Evolutionary conservation across 2,888 invertebrate genomes (phyloP).

Genomic region (Epirrhoe alternata): DNA sequence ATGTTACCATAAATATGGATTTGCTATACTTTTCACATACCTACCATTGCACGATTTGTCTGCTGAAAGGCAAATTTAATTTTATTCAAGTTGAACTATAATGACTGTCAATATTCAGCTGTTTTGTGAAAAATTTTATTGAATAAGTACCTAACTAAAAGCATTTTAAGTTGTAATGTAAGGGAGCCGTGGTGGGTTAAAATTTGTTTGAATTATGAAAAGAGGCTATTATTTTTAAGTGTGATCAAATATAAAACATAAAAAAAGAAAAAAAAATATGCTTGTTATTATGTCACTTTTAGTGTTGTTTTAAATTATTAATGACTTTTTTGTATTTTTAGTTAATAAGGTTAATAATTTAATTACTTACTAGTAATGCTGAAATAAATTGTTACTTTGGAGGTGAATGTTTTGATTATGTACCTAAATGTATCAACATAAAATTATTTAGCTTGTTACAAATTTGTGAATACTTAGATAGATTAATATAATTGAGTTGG

Average conservation of each 20-base stretch:
- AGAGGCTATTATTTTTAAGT: slow-evolving; percentile 2
- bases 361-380: not conserved
- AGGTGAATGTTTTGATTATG: too few species aligned
- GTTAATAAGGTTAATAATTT: not conserved
- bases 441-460: too few species aligned
- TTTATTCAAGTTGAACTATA: too few species aligned
- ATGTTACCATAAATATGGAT: not conserved
- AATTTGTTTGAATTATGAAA: not conserved
- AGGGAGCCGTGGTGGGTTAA: not conserved
- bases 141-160: too few species aligned
- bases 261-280: not conserved
- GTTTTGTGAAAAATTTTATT: not conserved
- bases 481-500: too few species aligned
- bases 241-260: not conserved
- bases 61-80: not conserved
- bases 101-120: not conserved
- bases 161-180: not conserved
- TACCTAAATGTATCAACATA: too few species aligned
- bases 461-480: too few species aligned
- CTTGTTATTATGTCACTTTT: not conserved
- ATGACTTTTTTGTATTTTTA: not conserved
- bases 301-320: slow-evolving; percentile 2
- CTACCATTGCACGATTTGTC: not conserved
- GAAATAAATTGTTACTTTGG: not conserved
- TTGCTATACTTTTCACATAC: not conserved